Evolutionary conservation across 2,888 invertebrate genomes (phyloP).

Genomic region (Lasioglossum figueresi): DNA sequence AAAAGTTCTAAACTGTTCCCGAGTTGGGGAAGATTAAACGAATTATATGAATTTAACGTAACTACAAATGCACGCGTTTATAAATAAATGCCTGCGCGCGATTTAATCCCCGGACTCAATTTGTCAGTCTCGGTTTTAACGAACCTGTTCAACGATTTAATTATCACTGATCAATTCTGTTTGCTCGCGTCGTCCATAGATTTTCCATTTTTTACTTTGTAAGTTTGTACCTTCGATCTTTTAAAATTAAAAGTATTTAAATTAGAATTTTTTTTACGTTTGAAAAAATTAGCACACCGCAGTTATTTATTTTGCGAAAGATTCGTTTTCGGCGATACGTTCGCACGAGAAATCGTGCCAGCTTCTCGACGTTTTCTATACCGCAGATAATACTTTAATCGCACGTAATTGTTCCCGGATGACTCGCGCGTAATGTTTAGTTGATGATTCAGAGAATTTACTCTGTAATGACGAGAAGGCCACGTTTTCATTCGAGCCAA

Average conservation of each 20-base stretch:
- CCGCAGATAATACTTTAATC: slow-evolving; percentile 12
- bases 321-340: slow-evolving; percentile 1
- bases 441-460: slow-evolving; percentile 12
- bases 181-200: neutral
- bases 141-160: neutral
- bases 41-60: neutral
- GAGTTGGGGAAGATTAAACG: neutral
- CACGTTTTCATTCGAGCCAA: slow-evolving; percentile 19
- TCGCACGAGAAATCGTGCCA: neutral
- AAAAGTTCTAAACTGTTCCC: neutral
- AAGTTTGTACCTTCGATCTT: neutral
- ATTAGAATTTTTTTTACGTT: neutral
- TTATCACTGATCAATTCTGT: neutral
- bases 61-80: neutral
- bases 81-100: neutral
- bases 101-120: neutral
- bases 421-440: neutral
- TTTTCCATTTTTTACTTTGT: neutral
- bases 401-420: neutral
- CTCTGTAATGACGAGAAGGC: slow-evolving; percentile 25
- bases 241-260: neutral
- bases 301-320: neutral
- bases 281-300: neutral
- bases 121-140: neutral
- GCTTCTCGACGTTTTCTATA: neutral